These are phyloP conservation scores for Noturus placidus DNA, from an alignment of 2,113 vertebrate species.

Conservation along the genomic window DNA sequence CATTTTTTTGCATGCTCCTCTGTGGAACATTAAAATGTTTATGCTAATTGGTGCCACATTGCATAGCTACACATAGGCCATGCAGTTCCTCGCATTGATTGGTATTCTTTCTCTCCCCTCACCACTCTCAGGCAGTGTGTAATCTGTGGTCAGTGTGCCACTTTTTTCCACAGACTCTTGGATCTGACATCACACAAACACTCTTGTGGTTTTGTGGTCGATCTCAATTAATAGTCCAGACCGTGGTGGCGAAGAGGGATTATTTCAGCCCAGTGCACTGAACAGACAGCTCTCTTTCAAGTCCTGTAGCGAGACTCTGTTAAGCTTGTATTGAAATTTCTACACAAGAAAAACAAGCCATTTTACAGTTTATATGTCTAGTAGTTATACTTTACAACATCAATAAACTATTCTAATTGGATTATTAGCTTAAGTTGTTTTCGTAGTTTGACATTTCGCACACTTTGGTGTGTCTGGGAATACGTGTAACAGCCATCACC, in stretches of 20 bases:
- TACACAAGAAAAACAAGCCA: constrained; percentile 55
- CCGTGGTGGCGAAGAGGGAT: constrained; percentile 71
- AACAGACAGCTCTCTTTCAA: constrained; percentile 78
- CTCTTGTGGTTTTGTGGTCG: constrained; percentile 76
- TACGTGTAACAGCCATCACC: constrained; percentile 22
- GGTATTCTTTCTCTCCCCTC: constrained; percentile 57
- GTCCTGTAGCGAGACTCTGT: constrained; percentile 55
- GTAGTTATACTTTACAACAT: constrained; percentile 56
- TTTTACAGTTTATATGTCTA: constrained; percentile 57
- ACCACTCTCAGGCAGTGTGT: constrained; percentile 59
- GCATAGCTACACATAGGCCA: constrained; percentile 52
- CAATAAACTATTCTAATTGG: constrained; percentile 62
- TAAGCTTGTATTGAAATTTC: constrained; percentile 49
- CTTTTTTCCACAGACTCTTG: constrained; percentile 74
- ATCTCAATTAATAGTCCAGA: constrained; percentile 75
- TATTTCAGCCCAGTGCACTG: constrained; percentile 73
- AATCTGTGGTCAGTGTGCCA: constrained; percentile 82
- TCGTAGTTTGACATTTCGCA: constrained; percentile 45
- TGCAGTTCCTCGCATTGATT: constrained; percentile 50
- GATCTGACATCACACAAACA: constrained; percentile 79
- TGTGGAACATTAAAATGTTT: constrained; percentile 54
- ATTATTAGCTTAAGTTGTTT: constrained; percentile 58
- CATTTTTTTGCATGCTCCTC: constrained; percentile 42
- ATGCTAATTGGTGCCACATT: constrained; percentile 59
- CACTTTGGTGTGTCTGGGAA: constrained; percentile 38